Percentiles rank a stretch among this genome's conserved stretches.
phyloP scores from a whole-genome alignment of 2,888 invertebrate genomes.

The Eueremaeus valkanovi region DNA sequence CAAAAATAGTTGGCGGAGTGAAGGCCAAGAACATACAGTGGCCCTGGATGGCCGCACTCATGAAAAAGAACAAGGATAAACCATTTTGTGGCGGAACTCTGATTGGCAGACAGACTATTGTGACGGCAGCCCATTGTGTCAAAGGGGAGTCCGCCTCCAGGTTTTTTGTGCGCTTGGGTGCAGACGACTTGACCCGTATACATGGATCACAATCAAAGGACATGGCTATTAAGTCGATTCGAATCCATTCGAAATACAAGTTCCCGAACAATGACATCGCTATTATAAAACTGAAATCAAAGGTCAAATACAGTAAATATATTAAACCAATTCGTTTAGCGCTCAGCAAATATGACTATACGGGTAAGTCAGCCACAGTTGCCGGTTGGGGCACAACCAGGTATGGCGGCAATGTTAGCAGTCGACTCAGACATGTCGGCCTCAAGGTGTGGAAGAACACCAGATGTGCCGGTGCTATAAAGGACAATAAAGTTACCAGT shows the following conservation, averaged over 20 bases:
- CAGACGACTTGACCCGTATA: neutral
- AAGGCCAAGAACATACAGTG: neutral
- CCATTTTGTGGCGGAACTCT: constrained; percentile 34
- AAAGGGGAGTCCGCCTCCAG: neutral
- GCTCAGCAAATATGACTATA: neutral
- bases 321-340: neutral
- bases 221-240: neutral
- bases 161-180: neutral
- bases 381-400: constrained; percentile 1
- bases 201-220: neutral
- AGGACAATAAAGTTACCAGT: neutral
- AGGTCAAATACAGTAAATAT: neutral
- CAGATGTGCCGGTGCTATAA: neutral
- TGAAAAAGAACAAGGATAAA: neutral
- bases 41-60: neutral
- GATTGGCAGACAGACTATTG: neutral
- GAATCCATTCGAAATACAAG: neutral
- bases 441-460: neutral
- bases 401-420: neutral
- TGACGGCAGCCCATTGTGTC: constrained; percentile 32
- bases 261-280: neutral
- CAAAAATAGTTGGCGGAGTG: neutral
- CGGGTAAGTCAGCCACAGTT: neutral
- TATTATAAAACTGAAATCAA: neutral
- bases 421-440: neutral